These are phyloP conservation scores for Recurvirostra avosetta DNA, from an alignment of 2,113 vertebrate genomes.

Conservation along the genomic window DNA sequence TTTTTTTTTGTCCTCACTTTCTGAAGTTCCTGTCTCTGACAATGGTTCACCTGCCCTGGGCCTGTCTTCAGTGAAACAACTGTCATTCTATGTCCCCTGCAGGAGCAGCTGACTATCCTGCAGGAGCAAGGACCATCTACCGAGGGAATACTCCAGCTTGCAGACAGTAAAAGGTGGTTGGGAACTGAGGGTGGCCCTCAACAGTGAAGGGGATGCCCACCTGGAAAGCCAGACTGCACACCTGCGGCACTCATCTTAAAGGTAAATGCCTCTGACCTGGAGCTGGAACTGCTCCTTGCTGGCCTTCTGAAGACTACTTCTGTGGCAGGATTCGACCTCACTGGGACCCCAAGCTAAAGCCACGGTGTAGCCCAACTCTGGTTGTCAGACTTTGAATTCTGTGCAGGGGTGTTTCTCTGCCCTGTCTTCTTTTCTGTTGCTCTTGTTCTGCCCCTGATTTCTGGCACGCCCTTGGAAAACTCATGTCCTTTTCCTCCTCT, in stretches of 20 bases:
- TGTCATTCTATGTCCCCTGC: no score
- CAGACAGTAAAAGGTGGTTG: not conserved
- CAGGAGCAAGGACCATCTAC: no score
- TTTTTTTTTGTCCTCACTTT: no score
- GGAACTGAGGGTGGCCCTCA: not conserved
- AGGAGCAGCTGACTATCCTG: no score
- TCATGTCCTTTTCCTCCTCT: not conserved
- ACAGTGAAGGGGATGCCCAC: not conserved
- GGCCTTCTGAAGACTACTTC: not conserved
- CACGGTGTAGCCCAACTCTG: not conserved
- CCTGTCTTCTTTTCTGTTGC: not conserved
- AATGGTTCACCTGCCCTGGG: no score
- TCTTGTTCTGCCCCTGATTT: not conserved
- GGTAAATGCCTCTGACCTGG: not conserved
- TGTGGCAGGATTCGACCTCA: not conserved
- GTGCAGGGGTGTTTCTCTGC: not conserved
- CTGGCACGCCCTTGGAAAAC: not conserved
- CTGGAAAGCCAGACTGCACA: not conserved
- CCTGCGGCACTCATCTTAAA: not conserved
- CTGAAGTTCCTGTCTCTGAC: no score
- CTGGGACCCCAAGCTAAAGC: not conserved
- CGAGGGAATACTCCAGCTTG: no score
- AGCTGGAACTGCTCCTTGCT: not conserved
- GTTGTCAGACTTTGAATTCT: not conserved
- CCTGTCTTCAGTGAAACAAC: no score